These are phyloP conservation scores for Sus cebifrons DNA, from an alignment of 2,797 vertebrate species.

Conservation along the genomic window DNA sequence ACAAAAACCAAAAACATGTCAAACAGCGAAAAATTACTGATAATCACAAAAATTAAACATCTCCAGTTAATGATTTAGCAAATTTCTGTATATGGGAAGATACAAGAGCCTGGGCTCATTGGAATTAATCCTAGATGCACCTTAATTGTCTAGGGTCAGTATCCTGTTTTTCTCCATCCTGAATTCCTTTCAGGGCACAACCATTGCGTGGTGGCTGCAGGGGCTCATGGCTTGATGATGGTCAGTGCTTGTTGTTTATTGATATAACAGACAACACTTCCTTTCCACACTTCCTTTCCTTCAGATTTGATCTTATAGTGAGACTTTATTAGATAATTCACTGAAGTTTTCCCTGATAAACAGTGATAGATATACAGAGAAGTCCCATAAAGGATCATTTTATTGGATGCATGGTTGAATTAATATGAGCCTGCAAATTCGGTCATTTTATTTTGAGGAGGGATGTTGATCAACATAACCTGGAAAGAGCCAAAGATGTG, in stretches of 20 bases:
- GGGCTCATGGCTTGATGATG: no score
- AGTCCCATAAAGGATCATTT: background rate
- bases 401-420: background rate
- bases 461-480: background rate
- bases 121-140: no score
- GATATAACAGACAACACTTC: no score
- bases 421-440: background rate
- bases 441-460: background rate
- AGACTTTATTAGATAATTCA: background rate
- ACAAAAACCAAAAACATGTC: background rate
- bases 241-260: no score
- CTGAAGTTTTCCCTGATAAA: background rate
- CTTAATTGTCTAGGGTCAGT: background rate
- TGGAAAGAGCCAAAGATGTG: background rate
- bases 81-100: no score
- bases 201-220: no score
- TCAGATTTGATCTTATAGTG: background rate
- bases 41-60: no score
- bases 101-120: no score
- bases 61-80: no score
- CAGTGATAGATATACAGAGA: background rate
- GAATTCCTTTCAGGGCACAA: background rate
- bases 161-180: background rate
- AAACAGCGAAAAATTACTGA: background rate
- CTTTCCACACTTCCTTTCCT: no score